These are phyloP conservation scores for Manacus vitellinus DNA, from an alignment of 2,113 vertebrate genomes.

Conservation along the genomic window DNA sequence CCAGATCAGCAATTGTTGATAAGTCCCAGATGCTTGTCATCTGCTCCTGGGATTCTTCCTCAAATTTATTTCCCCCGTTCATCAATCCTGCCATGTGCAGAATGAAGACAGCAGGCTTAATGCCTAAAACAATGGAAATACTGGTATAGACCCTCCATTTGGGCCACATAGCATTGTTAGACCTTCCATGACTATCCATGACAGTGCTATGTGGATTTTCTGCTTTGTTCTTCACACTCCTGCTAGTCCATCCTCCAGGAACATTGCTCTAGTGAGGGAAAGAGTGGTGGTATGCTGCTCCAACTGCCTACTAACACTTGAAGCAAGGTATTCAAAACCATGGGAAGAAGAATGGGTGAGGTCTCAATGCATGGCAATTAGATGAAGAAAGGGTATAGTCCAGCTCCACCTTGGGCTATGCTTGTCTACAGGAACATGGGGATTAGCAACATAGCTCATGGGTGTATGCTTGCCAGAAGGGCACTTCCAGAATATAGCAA, in stretches of 20 bases:
- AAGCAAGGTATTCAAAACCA: neutral
- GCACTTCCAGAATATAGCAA: neutral
- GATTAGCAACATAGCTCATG: neutral
- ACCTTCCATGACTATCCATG: neutral
- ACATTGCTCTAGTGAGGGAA: neutral
- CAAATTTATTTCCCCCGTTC: neutral
- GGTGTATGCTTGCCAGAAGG: neutral
- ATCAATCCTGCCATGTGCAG: neutral
- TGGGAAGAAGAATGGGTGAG: neutral
- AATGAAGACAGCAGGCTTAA: neutral
- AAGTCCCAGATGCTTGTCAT: neutral
- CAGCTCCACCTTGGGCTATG: neutral
- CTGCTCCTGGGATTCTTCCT: neutral
- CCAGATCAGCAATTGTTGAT: neutral
- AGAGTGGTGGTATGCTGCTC: rapidly evolving
- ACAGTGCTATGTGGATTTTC: neutral
- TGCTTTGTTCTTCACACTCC: neutral
- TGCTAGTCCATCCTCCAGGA: neutral
- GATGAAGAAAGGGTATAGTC: rapidly evolving
- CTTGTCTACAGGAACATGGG: neutral
- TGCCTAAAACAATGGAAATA: neutral
- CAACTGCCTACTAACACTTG: neutral
- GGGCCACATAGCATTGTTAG: neutral
- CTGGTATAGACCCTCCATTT: neutral
- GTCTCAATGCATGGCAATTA: neutral